These are phyloP conservation scores for Regulus satrapa DNA, from an alignment of 2,113 vertebrate genomes.

Conservation along the genomic window DNA sequence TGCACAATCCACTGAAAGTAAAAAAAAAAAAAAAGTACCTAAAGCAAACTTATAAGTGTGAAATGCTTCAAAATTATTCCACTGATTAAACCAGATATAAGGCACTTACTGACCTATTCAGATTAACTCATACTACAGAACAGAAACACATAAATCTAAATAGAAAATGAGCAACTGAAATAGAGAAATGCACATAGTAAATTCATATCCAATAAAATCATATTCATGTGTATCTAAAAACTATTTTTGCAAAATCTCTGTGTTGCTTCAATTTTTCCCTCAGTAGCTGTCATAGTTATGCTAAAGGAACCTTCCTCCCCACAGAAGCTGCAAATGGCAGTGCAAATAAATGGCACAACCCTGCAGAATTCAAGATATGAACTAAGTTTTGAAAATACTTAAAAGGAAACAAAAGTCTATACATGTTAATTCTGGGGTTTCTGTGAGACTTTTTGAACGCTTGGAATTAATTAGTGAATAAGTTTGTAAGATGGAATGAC, in stretches of 20 bases:
- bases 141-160: not conserved
- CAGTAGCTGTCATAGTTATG: not conserved
- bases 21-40: not conserved
- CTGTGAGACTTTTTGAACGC: not conserved
- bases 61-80: not conserved
- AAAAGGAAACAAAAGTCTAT: not conserved
- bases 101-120: not conserved
- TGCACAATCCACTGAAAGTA: not conserved
- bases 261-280: not conserved
- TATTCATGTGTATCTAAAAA: not conserved
- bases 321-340: not conserved
- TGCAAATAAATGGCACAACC: not conserved
- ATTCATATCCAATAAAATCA: not conserved
- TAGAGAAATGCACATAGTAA: not conserved
- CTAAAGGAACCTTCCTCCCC: not conserved
- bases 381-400: not conserved
- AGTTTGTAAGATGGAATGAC: not conserved
- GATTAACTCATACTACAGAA: not conserved
- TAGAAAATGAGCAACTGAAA: not conserved
- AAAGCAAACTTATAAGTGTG: not conserved
- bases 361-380: not conserved
- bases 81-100: not conserved
- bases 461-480: not conserved
- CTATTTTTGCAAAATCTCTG: not conserved
- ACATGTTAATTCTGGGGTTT: not conserved